Evolutionary conservation across 1,140 invertebrate species (phyloP).

Genomic region (Apocrypta bakeri): DNA sequence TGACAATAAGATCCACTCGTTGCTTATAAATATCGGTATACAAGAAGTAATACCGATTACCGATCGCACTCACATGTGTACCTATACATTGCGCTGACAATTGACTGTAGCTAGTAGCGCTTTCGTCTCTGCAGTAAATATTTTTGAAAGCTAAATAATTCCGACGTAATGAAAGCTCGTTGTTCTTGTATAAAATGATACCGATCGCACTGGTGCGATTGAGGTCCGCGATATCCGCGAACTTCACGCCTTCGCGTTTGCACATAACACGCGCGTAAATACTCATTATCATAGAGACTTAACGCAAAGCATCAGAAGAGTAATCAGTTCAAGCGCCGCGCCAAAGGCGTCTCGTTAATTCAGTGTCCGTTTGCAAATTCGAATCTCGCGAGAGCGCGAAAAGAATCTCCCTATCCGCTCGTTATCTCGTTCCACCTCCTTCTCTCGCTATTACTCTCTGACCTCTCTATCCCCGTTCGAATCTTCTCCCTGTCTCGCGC

Average conservation of each 20-base stretch:
- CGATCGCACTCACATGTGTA: not conserved
- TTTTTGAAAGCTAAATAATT: not conserved
- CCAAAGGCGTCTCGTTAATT: slow-evolving; percentile 45
- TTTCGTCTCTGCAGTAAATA: too few species aligned
- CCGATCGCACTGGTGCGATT: not conserved
- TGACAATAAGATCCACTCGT: not conserved
- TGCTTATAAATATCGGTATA: too few species aligned
- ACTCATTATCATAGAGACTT: slow-evolving; percentile 9
- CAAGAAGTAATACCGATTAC: not conserved
- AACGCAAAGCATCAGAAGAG: not conserved
- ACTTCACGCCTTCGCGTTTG: slow-evolving; percentile 11
- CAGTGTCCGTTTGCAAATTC: slow-evolving; percentile 36
- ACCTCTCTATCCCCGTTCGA: slow-evolving; percentile 39
- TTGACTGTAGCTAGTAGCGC: too few species aligned
- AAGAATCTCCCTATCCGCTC: slow-evolving; percentile 43
- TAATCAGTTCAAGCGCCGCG: slow-evolving; percentile 24
- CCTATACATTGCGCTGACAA: too few species aligned
- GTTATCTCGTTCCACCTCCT: slow-evolving; percentile 35
- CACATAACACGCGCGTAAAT: not conserved
- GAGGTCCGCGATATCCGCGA: not conserved
- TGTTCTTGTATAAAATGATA: not conserved
- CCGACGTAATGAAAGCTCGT: not conserved
- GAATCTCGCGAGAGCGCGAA: slow-evolving; percentile 20
- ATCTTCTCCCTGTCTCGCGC: not conserved
- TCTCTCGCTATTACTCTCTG: slow-evolving; percentile 42